A percentile compares a stretch with the other conserved stretches of the same genome.
These are phyloP conservation scores for Serilophus lunatus DNA, from an alignment of 2,113 vertebrate genomes.

Conservation along the genomic window DNA sequence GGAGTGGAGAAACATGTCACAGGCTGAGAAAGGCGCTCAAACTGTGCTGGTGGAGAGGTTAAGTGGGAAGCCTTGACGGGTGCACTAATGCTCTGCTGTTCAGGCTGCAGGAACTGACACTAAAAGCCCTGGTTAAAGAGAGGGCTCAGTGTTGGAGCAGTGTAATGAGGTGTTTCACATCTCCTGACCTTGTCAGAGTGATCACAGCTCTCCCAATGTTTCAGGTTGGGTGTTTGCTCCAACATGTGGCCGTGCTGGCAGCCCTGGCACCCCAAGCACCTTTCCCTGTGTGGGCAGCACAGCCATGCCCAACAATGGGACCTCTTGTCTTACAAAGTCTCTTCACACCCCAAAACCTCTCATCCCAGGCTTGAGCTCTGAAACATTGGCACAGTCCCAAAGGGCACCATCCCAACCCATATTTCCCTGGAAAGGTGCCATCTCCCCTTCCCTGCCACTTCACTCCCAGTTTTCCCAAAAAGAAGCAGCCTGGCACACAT, in stretches of 20 bases:
- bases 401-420: fast-evolving
- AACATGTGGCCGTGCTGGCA: conserved; percentile 19
- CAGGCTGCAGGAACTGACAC: conserved; percentile 51
- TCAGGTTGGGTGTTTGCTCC: background rate
- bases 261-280: background rate
- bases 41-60: background rate
- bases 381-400: fast-evolving
- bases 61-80: conserved; percentile 26
- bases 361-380: fast-evolving
- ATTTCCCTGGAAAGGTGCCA: fast-evolving
- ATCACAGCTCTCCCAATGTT: background rate
- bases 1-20: background rate
- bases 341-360: fast-evolving
- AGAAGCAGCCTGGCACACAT: fast-evolving
- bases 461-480: fast-evolving
- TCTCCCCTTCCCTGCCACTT: background rate
- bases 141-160: conserved; percentile 42
- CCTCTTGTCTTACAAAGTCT: fast-evolving
- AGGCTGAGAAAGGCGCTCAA: conserved; percentile 11
- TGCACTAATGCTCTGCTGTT: conserved; percentile 8
- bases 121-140: conserved; percentile 55
- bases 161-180: conserved; percentile 58
- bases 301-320: fast-evolving
- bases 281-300: too few species aligned
- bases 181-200: conserved; percentile 45